phyloP scores from a whole-genome alignment of 2,888 invertebrate species.

The Autographa pulchrina region DNA sequence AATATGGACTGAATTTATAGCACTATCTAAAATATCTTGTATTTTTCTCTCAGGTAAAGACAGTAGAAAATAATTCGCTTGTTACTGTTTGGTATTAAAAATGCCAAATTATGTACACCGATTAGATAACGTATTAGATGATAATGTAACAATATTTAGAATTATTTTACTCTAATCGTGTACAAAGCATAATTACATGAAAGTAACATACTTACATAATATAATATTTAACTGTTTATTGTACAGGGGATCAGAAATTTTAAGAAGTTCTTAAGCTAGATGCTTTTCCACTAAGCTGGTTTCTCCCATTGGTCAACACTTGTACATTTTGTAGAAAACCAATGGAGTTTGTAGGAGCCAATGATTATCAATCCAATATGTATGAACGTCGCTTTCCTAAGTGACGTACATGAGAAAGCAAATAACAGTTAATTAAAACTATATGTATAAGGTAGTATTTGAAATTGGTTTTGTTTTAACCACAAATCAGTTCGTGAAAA shows the following conservation, averaged over 20 bases:
- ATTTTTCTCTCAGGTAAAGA: conserved; percentile 44
- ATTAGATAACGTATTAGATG: conserved; percentile 42
- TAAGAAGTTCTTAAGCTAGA: conserved; percentile 5
- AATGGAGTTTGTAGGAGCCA: no score
- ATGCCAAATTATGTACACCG: conserved; percentile 55
- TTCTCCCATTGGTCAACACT: background rate
- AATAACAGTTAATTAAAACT: background rate
- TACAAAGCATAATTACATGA: conserved; percentile 45
- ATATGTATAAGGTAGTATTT: no score
- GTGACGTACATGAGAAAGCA: background rate
- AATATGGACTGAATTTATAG: conserved; percentile 54
- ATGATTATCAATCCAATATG: background rate
- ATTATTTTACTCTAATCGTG: conserved; percentile 43
- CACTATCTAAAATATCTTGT: conserved; percentile 45
- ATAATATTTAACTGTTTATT: conserved; percentile 24
- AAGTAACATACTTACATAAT: conserved; percentile 34
- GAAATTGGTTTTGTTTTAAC: no score
- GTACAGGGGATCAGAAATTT: conserved; percentile 32
- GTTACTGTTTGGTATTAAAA: conserved; percentile 55
- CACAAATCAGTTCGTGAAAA: no score
- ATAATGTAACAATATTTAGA: conserved; percentile 21
- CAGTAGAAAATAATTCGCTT: conserved; percentile 51
- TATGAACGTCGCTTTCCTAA: background rate
- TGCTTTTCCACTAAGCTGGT: background rate
- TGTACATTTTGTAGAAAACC: background rate